phyloP scores from a whole-genome alignment of 2,797 vertebrate genomes.

The Clamator glandarius region DNA sequence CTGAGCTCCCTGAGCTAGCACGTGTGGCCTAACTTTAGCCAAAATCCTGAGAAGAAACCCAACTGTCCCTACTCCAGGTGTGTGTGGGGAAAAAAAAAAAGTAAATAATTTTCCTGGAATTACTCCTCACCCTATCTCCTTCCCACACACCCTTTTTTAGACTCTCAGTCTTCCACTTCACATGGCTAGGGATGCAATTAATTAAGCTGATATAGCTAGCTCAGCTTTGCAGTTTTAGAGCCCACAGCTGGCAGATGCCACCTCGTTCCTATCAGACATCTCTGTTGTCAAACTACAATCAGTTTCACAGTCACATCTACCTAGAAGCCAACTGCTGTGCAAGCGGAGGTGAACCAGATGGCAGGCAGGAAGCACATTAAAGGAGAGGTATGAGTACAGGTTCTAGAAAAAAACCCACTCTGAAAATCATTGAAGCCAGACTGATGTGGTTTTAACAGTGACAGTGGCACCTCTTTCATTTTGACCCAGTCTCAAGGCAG shows the following conservation, averaged over 20 bases:
- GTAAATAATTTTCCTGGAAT: conserved; percentile 6
- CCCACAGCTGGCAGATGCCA: background rate
- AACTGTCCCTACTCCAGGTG: background rate
- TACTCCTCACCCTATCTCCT: background rate
- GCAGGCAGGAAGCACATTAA: background rate
- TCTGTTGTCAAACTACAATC: conserved; percentile 15
- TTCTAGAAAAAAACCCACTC: background rate
- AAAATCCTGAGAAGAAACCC: background rate
- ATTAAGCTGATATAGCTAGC: conserved; percentile 21
- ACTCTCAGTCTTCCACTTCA: background rate
- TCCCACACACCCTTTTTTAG: background rate
- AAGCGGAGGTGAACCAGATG: background rate
- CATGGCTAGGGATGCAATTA: conserved; percentile 6
- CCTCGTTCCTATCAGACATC: background rate
- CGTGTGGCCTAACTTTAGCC: background rate
- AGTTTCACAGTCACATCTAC: background rate
- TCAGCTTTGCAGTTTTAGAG: conserved; percentile 13
- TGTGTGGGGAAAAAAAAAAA: background rate
- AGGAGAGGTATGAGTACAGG: background rate
- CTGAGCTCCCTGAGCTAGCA: background rate
- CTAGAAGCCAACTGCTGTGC: background rate
- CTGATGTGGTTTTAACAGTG: background rate
- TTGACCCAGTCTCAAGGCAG: background rate
- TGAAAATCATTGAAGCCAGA: background rate
- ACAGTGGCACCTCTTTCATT: background rate